Conservation (phyloP, 1,140 invertebrate species). For the Scaptomyza pallida region DNA sequence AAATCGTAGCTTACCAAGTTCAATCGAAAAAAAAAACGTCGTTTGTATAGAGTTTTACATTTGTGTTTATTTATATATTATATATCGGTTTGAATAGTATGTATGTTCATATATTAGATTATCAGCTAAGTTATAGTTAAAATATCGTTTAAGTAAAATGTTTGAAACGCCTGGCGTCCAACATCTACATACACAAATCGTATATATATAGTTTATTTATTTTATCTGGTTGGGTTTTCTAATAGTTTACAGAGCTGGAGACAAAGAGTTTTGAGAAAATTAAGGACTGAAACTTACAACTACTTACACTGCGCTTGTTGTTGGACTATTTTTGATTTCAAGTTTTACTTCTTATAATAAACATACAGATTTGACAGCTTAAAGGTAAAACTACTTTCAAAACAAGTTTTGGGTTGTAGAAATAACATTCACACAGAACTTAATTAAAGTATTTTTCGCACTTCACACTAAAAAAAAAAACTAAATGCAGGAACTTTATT, state of each 20-base stretch:
- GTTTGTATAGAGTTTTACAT: conserved; percentile 29
- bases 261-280: conserved; percentile 10
- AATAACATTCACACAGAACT: conserved; percentile 2
- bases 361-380: conserved; percentile 26
- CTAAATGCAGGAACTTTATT: neutral
- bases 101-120: conserved; percentile 15
- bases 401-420: neutral
- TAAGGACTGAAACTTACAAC: conserved; percentile 25
- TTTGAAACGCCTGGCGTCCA: conserved; percentile 42
- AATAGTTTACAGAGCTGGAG: conserved; percentile 37
- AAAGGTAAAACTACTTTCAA: neutral
- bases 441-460: neutral
- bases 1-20: neutral
- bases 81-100: too few species aligned
- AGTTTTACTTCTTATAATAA: conserved; percentile 21
- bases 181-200: conserved; percentile 30
- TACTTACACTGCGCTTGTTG: conserved; percentile 33
- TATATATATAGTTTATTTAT: conserved; percentile 7
- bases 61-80: conserved; percentile 36
- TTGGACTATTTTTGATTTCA: conserved; percentile 43
- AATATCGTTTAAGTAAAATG: conserved; percentile 40
- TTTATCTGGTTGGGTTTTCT: neutral
- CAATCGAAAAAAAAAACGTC: neutral
- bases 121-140: conserved; percentile 43
- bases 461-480: neutral